Evolutionary conservation across 2,113 vertebrate genomes (phyloP).

Genomic region (Percina caprodes): DNA sequence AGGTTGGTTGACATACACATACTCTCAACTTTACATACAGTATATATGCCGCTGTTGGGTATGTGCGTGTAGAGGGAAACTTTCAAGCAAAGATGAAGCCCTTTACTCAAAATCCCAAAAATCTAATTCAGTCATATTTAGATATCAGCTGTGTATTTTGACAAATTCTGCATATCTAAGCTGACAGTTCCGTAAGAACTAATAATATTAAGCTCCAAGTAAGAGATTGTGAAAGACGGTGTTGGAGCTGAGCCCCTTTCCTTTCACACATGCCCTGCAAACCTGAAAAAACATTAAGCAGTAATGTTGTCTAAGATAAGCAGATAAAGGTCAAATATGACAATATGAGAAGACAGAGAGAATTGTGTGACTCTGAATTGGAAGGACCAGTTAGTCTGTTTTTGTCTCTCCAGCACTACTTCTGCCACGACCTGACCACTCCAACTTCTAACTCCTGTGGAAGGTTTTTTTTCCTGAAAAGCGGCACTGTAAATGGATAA

Average conservation of each 20-base stretch:
- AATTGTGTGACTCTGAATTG: not conserved
- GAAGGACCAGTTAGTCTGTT: not conserved
- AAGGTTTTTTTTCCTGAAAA: not conserved
- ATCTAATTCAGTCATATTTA: too few relatives aligned
- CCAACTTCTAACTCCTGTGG: not conserved
- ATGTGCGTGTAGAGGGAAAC: not conserved
- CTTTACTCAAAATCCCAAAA: too few relatives aligned
- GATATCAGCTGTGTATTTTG: too few relatives aligned
- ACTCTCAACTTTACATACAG: too few relatives aligned
- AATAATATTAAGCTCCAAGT: not conserved
- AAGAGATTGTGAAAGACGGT: not conserved
- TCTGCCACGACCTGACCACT: not conserved
- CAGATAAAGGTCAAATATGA: not conserved
- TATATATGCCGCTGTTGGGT: not conserved
- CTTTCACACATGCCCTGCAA: too few relatives aligned
- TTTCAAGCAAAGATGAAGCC: too few relatives aligned
- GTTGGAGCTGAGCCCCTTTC: too few relatives aligned
- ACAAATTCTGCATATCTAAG: too few relatives aligned
- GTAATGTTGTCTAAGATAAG: not conserved
- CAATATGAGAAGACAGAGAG: not conserved
- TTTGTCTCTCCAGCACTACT: not conserved
- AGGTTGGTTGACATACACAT: slow-evolving; percentile 9
- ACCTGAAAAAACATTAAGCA: not conserved
- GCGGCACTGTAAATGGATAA: not conserved
- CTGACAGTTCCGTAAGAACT: not conserved